These are phyloP conservation scores for Noctuana brunneofusca DNA, from an alignment of 2,888 invertebrate species.

Conservation along the genomic window DNA sequence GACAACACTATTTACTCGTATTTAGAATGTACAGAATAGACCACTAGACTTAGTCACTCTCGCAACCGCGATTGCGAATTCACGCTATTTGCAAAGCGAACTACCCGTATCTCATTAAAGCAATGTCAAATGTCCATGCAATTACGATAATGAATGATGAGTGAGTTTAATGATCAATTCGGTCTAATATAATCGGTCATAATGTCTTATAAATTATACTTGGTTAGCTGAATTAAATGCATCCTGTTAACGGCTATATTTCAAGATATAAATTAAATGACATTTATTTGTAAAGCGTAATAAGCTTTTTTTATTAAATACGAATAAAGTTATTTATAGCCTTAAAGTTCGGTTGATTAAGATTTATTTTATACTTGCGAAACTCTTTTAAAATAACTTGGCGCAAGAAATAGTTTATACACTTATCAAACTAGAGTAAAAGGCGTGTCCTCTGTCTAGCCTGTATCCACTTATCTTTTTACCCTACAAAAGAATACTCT, in stretches of 20 bases:
- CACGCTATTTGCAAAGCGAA: slow-evolving; percentile 45
- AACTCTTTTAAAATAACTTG: neutral
- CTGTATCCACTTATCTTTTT: neutral
- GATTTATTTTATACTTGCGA: too few relatives aligned
- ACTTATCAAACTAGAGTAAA: neutral
- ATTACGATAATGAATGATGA: slow-evolving; percentile 35
- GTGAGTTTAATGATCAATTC: neutral
- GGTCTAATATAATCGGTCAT: slow-evolving; percentile 15
- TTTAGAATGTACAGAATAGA: too few relatives aligned
- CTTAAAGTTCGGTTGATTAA: too few relatives aligned
- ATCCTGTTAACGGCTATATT: neutral
- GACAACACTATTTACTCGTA: too few relatives aligned
- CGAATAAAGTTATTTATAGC: too few relatives aligned
- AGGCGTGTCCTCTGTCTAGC: neutral
- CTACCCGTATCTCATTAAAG: slow-evolving; percentile 47
- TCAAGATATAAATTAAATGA: too few relatives aligned
- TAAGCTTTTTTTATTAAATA: too few relatives aligned
- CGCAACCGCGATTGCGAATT: slow-evolving; percentile 50
- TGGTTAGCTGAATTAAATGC: neutral
- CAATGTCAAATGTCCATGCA: slow-evolving; percentile 15
- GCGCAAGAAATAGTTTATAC: slow-evolving; percentile 1
- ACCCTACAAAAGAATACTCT: neutral
- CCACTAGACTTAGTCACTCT: slow-evolving; percentile 50
- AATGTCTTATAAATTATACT: too few relatives aligned
- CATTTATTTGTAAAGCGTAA: too few relatives aligned